Evolutionary conservation across 2,797 vertebrate genomes (phyloP).

Genomic region (Manis javanica): DNA sequence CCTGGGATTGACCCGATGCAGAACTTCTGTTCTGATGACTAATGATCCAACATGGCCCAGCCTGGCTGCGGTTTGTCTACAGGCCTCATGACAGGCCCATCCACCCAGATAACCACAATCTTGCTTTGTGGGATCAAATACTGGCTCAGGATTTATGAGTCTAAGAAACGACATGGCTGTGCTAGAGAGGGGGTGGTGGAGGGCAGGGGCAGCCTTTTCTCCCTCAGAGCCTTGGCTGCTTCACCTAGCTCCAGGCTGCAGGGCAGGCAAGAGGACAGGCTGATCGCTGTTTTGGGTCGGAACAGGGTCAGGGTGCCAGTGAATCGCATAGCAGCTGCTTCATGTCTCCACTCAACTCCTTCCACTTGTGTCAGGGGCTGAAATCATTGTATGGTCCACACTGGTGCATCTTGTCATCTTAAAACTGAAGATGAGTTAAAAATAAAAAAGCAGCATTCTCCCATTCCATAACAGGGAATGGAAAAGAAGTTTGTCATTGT

Average conservation of each 20-base stretch:
- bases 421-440: slow-evolving; percentile 80
- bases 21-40: slow-evolving; percentile 81
- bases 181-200: slow-evolving; percentile 36
- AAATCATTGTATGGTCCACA: slow-evolving; percentile 85
- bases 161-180: slow-evolving; percentile 85
- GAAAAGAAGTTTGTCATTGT: slow-evolving; percentile 54
- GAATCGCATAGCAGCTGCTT: slow-evolving; percentile 87
- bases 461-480: slow-evolving; percentile 19
- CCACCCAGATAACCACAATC: slow-evolving; percentile 88
- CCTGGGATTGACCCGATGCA: slow-evolving; percentile 70
- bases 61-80: slow-evolving; percentile 86
- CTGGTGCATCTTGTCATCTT: slow-evolving; percentile 85
- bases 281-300: slow-evolving; percentile 82
- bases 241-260: slow-evolving; percentile 81
- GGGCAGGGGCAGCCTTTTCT: slow-evolving; percentile 22
- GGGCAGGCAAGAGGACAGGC: slow-evolving; percentile 79
- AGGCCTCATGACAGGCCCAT: slow-evolving; percentile 84
- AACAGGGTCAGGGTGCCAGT: slow-evolving; percentile 84
- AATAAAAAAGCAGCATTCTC: slow-evolving; percentile 61
- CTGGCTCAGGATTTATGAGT: slow-evolving; percentile 87
- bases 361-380: slow-evolving; percentile 84
- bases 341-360: slow-evolving; percentile 85
- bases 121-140: slow-evolving; percentile 83
- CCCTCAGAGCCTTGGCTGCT: slow-evolving; percentile 84
- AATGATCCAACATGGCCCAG: slow-evolving; percentile 70